Percentiles rank a stretch among this genome's conserved stretches.
These are phyloP conservation scores for Eudyptes chrysolophus DNA, from an alignment of 2,113 vertebrate genomes.

Conservation along the genomic window DNA sequence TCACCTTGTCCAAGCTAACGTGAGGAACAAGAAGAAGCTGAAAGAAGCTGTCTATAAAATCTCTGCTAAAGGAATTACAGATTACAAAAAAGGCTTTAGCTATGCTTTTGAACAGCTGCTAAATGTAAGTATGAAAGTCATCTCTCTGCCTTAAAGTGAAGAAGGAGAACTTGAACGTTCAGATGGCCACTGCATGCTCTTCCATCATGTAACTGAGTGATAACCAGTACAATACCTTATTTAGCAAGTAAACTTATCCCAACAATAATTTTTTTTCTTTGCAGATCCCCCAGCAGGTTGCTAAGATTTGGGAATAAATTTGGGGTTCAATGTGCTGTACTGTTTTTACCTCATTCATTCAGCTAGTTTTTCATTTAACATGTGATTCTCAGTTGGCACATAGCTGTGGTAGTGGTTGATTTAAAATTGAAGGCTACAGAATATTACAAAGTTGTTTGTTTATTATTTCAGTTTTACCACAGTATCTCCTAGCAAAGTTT, in stretches of 20 bases:
- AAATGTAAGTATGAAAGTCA: conserved; percentile 79
- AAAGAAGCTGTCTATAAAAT: conserved; percentile 97
- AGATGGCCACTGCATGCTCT: neutral
- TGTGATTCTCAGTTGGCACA: neutral
- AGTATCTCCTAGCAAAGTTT: neutral
- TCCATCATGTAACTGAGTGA: neutral
- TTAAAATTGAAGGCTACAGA: neutral
- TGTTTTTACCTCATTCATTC: neutral
- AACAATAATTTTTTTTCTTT: neutral
- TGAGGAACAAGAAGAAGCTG: conserved; percentile 96
- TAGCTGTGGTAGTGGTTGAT: neutral
- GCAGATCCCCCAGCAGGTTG: neutral
- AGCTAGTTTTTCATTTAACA: neutral
- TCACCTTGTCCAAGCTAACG: conserved; percentile 97
- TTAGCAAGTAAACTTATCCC: neutral
- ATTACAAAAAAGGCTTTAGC: conserved; percentile 97
- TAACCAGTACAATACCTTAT: neutral
- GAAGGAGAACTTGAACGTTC: neutral
- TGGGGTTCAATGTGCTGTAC: neutral
- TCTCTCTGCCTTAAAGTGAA: neutral
- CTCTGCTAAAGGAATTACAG: conserved; percentile 95
- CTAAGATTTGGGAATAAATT: neutral
- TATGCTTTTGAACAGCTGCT: conserved; percentile 96
- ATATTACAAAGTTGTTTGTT: neutral
- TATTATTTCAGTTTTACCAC: neutral